Percentiles rank a stretch among this genome's conserved stretches.
phyloP scores from a whole-genome alignment of 2,113 vertebrate genomes.

The Austrofundulus limnaeus region DNA sequence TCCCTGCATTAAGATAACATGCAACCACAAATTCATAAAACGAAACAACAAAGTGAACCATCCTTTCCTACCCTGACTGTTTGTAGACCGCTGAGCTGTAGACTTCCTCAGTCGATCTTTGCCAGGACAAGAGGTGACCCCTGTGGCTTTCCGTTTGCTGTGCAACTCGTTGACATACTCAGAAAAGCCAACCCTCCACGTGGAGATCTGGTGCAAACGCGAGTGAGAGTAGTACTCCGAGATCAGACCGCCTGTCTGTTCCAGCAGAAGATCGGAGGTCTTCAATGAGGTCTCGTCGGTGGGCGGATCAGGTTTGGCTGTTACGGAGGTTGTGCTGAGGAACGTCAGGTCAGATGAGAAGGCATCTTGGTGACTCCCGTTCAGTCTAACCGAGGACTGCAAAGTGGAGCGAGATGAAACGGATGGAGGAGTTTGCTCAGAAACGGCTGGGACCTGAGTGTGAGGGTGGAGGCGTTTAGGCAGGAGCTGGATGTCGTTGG shows the following conservation, averaged over 20 bases:
- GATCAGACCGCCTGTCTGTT: conserved; percentile 84
- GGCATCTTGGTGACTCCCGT: conserved; percentile 88
- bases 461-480: conserved; percentile 22
- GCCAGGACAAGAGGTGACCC: conserved; percentile 83
- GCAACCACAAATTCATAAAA: not conserved
- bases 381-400: conserved; percentile 83
- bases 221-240: conserved; percentile 94
- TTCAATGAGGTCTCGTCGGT: conserved; percentile 54
- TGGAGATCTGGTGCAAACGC: conserved; percentile 95
- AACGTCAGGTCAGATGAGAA: conserved; percentile 80
- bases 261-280: conserved; percentile 75
- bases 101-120: conserved; percentile 92
- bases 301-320: conserved; percentile 75
- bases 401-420: conserved; percentile 44
- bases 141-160: conserved; percentile 75
- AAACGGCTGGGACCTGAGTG: conserved; percentile 8
- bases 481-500: conserved; percentile 10
- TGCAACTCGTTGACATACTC: conserved; percentile 93
- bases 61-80: conserved; percentile 40
- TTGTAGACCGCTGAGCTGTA: conserved; percentile 65
- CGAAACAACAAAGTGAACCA: not conserved
- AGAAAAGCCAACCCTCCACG: conserved; percentile 91
- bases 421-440: conserved; percentile 37
- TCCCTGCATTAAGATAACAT: not conserved
- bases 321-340: conserved; percentile 11